Percentiles rank a stretch among this genome's conserved stretches.
Conservation (phyloP, 2,888 invertebrate species). For the Pristionchus entomophagus region DNA sequence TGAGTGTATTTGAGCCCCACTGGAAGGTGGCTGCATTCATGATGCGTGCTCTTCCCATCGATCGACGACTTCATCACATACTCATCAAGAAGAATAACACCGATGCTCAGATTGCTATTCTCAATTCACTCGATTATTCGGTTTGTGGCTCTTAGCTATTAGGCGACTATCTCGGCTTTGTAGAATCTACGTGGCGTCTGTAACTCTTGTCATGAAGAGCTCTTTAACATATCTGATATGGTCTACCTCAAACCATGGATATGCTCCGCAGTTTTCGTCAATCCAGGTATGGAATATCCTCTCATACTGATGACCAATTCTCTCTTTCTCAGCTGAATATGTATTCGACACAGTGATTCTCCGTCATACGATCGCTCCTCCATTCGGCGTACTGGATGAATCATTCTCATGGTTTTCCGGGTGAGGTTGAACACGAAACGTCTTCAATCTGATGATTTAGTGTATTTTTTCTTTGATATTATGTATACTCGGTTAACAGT, state of each 20-base stretch:
- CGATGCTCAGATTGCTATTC: constrained; percentile 21
- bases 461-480: too few species aligned
- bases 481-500: too few species aligned
- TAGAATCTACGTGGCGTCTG: background rate
- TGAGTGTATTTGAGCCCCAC: background rate
- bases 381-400: background rate
- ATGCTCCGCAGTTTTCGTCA: constrained; percentile 1
- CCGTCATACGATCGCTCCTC: background rate
- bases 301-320: background rate
- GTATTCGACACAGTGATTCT: constrained; percentile 6
- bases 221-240: background rate
- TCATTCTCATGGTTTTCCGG: constrained; percentile 14
- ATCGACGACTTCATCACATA: background rate
- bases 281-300: constrained; percentile 21
- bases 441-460: background rate
- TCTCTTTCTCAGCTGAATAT: background rate
- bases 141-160: background rate
- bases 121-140: background rate
- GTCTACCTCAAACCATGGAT: constrained; percentile 24
- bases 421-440: background rate
- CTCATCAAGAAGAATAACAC: background rate
- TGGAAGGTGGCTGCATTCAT: background rate
- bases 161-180: background rate
- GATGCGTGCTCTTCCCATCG: background rate
- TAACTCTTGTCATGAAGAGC: background rate